Evolutionary conservation across 2,888 invertebrate species (phyloP).

Genomic region (Strigamia maritima): DNA sequence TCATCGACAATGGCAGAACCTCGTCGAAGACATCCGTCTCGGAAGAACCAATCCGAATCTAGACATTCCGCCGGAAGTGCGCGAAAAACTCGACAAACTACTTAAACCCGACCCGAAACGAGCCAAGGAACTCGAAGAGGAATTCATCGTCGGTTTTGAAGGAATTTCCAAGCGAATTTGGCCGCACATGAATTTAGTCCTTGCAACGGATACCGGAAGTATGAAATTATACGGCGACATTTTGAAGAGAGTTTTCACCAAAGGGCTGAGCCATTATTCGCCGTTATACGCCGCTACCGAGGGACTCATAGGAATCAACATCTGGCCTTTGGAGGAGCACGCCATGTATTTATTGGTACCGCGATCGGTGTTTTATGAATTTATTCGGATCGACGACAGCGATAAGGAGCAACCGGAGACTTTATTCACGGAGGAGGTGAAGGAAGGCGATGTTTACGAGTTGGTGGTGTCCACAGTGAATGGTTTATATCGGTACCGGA

Average conservation of each 20-base stretch:
- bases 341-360: conserved; percentile 48
- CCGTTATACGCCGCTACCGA: conserved; percentile 52
- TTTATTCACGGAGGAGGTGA: conserved; percentile 44
- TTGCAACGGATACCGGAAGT: conserved; percentile 46
- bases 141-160: conserved; percentile 46
- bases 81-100: conserved; percentile 45
- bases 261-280: conserved; percentile 48
- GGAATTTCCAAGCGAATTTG: conserved; percentile 45
- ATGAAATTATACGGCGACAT: conserved; percentile 48
- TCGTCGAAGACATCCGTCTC: conserved; percentile 48
- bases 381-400: conserved; percentile 48
- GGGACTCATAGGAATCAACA: conserved; percentile 47
- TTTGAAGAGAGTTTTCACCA: conserved; percentile 40
- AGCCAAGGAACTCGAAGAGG: conserved; percentile 47
- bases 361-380: conserved; percentile 50
- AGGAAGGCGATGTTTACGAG: conserved; percentile 48
- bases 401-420: conserved; percentile 35
- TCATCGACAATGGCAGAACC: conserved; percentile 46
- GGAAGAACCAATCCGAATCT: conserved; percentile 28
- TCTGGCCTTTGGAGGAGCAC: conserved; percentile 39
- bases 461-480: conserved; percentile 49
- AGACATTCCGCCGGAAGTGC: background rate
- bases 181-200: conserved; percentile 35
- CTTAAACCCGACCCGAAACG: conserved; percentile 46
- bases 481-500: conserved; percentile 50